Evolutionary conservation across 2,797 vertebrate genomes (phyloP), one percentile per base, ranked within the genome.

Genomic region (Ispidina picta): DNA sequence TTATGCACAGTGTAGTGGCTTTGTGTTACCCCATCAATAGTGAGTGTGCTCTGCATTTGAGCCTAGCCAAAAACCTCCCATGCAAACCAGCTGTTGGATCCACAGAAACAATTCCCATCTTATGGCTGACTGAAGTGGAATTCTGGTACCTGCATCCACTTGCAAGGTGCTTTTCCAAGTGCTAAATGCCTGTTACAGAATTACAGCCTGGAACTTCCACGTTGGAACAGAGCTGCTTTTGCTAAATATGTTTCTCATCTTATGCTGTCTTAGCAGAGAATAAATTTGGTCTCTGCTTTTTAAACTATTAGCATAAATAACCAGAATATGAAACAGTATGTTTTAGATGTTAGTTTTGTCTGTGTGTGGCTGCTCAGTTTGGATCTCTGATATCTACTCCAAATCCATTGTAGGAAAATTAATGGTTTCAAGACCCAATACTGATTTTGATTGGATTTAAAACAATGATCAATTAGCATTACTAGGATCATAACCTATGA

Each of bases 221-320:
- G 11, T n/a, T 68, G 35, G 35, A 86, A 37, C 44, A 56, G 19
- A 35, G n/a, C n/a, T 84, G 60, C 44, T 73, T 10, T 63, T 73
- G 35, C 52, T 79, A 76, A 82, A 70, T 49, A 15, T 29, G 14
- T 71, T 86, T 71, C 64, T 79, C 2, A 0, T 48, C 14, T 60
- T 76, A 8, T 23, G 25, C 17, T 71, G 20, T 73, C 39, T 70
- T 81, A 73, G 2, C 18, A 75, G 29, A 84, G 49, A 84, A 59
- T 26, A 3, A 70, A 29, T 37, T 70, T 28, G 17, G 16, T 84
- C 3, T 4, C 44, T 48, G 0, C n/a, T 72, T 86, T 55, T 86
- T 52, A 37, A 55, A 70, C 70, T 92, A 88, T 86, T 79, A 90
- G 66, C 41, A 79, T 78, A 81, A 94, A 94, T 81, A 16, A 86